Base-by-base conservation (phyloP, 2,797 vertebrate genomes). In the Lophius americanus region DNA sequence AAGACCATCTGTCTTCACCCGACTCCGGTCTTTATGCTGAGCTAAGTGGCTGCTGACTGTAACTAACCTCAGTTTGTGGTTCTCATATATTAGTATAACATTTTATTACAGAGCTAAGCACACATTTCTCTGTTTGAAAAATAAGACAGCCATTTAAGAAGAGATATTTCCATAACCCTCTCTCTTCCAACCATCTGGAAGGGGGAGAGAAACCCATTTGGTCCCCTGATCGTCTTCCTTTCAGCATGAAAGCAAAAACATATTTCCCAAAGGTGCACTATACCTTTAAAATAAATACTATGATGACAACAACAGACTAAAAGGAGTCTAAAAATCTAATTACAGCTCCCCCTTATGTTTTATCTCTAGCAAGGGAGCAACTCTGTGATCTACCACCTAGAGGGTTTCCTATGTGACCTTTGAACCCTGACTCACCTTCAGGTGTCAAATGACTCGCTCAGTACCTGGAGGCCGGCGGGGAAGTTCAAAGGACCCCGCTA, bases 351-450 rank as follows among this genome's bases (percentile, higher is more conserved):
- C 43, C 14, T 49, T 61, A 51, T 5, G 7, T 44, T 36, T 33
- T 9, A 64, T 70, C 64, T 48, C 9, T 33, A 69, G 46, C 7
- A 43, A 32, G 44, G 71, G 57, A 61, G 47, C 52, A 60, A 49
- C 52, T 48, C 47, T 74, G 64, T 12, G 33, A 68, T 81, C 78
- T 78, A 80, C 42, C 64, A 74, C 52, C 85, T 88, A 69, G 67
- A 76, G 70, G 77, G 64, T 81, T 85, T 84, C 68, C 66, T 69
- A 51, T 64, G 64, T 83, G 73, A 84, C 84, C 81, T 84, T 47
- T 81, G 78, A 85, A 79, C 83, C 88, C 76, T 75, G 82, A 93
- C 94, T 94, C 92, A 95, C 94, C 93, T 95, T 92, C 84, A 91
- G 70, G 82, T 89, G 90, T 93, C 89, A 92, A 91, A 85, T 87